A percentile compares a stretch with the other conserved stretches of the same genome.
These are phyloP conservation scores for Tetramorium bicarinatum DNA, from an alignment of 2,888 invertebrate genomes.

Conservation along the genomic window DNA sequence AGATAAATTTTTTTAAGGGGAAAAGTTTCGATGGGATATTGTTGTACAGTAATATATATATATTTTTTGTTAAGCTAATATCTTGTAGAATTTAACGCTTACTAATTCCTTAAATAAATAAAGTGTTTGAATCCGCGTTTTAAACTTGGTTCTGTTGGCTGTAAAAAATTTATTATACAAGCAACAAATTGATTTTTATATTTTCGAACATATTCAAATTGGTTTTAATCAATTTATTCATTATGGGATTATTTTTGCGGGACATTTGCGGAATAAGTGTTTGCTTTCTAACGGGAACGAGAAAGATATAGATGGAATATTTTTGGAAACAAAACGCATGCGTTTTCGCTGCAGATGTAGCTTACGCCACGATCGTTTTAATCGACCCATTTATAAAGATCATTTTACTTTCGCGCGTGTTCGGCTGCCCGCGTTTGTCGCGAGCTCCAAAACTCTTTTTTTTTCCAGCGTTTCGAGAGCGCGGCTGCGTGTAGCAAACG, in stretches of 20 bases:
- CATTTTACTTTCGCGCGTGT: constrained; percentile 51
- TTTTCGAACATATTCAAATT: background rate
- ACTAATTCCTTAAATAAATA: background rate
- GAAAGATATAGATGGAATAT: constrained; percentile 8
- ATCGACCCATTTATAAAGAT: constrained; percentile 50
- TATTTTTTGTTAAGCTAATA: background rate
- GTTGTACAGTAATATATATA: background rate
- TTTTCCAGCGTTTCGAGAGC: constrained; percentile 59
- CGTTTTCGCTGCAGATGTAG: constrained; percentile 13
- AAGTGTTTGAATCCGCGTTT: background rate
- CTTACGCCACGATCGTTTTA: constrained; percentile 43
- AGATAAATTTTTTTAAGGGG: background rate
- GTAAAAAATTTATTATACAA: background rate
- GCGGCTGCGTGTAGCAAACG: constrained; percentile 61
- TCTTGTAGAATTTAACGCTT: background rate
- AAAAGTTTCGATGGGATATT: background rate
- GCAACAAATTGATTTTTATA: background rate
- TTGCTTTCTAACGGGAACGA: background rate
- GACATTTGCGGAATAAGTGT: background rate
- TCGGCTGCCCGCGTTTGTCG: constrained; percentile 41
- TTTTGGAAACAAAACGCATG: constrained; percentile 20
- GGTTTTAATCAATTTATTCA: background rate
- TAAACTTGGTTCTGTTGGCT: background rate
- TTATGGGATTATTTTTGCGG: background rate
- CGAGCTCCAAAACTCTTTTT: constrained; percentile 38